Evolutionary conservation across 1,140 invertebrate species (phyloP).

Genomic region (Solenopsis fugax): DNA sequence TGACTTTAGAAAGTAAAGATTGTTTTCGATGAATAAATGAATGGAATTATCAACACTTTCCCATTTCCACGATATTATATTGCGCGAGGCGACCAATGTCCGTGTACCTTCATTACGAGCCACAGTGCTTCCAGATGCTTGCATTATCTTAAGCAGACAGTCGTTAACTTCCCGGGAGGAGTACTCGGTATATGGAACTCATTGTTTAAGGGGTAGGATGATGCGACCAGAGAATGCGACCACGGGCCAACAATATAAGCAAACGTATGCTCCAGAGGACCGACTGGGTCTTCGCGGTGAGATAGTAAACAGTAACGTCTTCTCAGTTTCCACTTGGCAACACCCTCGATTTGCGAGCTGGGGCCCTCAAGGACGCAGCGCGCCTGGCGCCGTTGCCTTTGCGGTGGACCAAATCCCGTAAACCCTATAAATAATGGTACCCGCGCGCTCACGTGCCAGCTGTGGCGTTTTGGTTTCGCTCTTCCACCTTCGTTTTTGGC

Average conservation of each 20-base stretch:
- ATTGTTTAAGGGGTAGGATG: constrained; percentile 70
- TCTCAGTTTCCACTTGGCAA: constrained; percentile 76
- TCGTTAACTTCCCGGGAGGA: constrained; percentile 66
- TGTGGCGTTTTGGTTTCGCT: constrained; percentile 69
- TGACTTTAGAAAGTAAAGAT: not conserved
- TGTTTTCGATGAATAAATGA: not conserved
- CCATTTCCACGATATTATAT: not conserved
- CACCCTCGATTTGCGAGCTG: constrained; percentile 65
- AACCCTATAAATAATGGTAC: constrained; percentile 78
- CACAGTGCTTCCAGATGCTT: constrained; percentile 50
- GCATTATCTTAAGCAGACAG: constrained; percentile 68
- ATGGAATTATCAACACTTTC: constrained; percentile 3
- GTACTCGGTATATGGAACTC: constrained; percentile 48
- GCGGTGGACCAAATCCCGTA: constrained; percentile 76
- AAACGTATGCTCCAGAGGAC: constrained; percentile 72
- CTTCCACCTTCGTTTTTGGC: constrained; percentile 66
- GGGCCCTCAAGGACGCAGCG: constrained; percentile 65
- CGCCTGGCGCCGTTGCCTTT: constrained; percentile 70
- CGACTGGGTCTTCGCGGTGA: constrained; percentile 68
- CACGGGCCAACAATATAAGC: constrained; percentile 75
- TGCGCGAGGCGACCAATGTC: not conserved
- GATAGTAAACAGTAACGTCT: constrained; percentile 77
- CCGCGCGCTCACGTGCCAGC: constrained; percentile 67
- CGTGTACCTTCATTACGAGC: constrained; percentile 54
- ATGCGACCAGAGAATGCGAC: constrained; percentile 74